Conservation (phyloP, 2,797 vertebrate genomes). For the Gallirallus australis region DNA sequence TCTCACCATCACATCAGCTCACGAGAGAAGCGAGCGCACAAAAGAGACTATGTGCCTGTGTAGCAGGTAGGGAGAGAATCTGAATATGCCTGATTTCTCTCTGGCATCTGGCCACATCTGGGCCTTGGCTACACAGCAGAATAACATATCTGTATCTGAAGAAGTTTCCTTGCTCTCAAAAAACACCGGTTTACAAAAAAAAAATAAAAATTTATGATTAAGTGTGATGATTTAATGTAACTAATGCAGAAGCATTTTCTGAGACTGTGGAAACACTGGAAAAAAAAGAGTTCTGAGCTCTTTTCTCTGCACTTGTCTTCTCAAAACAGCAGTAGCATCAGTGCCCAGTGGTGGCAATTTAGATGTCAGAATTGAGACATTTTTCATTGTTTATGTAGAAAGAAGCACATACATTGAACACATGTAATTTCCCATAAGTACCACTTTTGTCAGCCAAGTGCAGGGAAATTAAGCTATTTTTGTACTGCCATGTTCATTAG, state of each 20-base stretch:
- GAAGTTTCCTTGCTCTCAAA: background rate
- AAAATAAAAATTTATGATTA: background rate
- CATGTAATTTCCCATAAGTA: background rate
- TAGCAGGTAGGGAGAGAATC: background rate
- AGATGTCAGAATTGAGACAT: background rate
- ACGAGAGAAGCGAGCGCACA: background rate
- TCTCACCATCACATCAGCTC: background rate
- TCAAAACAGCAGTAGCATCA: background rate
- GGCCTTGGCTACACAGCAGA: background rate
- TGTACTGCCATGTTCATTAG: background rate
- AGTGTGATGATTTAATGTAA: background rate
- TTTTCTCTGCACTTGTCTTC: background rate
- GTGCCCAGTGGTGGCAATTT: background rate
- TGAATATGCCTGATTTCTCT: background rate
- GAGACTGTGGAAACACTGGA: background rate
- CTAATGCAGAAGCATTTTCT: background rate
- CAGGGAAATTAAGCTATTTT: constrained; percentile 8
- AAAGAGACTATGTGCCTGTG: background rate
- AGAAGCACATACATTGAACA: background rate
- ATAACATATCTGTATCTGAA: background rate
- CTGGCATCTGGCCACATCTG: background rate
- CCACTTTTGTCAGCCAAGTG: background rate
- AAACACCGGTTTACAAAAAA: background rate
- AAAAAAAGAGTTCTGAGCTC: background rate
- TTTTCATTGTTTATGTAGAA: background rate